Percentiles rank a stretch among this genome's conserved stretches.
Evolutionary conservation across 2,888 invertebrate genomes (phyloP).

Genomic region (Mycalesis mineus): DNA sequence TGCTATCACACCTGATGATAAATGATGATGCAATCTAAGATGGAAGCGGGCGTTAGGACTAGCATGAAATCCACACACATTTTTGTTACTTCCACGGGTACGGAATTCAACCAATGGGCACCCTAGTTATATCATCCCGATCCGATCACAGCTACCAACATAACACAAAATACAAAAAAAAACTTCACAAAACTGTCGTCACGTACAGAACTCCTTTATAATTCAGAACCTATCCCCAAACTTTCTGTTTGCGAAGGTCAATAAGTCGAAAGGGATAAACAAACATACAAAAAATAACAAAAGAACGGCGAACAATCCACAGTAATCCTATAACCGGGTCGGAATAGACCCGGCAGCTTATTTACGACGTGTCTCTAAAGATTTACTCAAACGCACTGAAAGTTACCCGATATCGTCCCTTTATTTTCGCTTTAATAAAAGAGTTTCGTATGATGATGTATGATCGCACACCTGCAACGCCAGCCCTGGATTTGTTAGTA

Average conservation of each 20-base stretch:
- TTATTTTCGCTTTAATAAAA: constrained; percentile 13
- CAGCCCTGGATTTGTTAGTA: no score
- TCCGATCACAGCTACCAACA: background rate
- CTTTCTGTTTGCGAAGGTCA: background rate
- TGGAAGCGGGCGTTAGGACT: no score
- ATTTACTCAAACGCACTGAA: constrained; percentile 25
- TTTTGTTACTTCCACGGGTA: no score
- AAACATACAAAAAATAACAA: constrained; percentile 3
- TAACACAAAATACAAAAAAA: background rate
- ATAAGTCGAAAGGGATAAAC: constrained; percentile 7
- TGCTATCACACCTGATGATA: no score
- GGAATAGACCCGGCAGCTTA: constrained; percentile 16
- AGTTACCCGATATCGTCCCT: constrained; percentile 21
- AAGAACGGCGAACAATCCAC: background rate
- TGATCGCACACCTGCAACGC: background rate
- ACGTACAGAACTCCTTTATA: background rate
- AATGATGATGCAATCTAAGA: no score
- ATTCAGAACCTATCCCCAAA: background rate
- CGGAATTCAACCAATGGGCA: no score
- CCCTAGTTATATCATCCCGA: no score
- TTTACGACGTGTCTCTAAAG: constrained; percentile 23
- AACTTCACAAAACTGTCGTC: background rate
- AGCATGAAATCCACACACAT: no score
- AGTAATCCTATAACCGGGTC: constrained; percentile 14
- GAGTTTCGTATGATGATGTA: background rate